Base-by-base conservation (phyloP, 2,888 invertebrate genomes). In the Pterostichus niger region DNA sequence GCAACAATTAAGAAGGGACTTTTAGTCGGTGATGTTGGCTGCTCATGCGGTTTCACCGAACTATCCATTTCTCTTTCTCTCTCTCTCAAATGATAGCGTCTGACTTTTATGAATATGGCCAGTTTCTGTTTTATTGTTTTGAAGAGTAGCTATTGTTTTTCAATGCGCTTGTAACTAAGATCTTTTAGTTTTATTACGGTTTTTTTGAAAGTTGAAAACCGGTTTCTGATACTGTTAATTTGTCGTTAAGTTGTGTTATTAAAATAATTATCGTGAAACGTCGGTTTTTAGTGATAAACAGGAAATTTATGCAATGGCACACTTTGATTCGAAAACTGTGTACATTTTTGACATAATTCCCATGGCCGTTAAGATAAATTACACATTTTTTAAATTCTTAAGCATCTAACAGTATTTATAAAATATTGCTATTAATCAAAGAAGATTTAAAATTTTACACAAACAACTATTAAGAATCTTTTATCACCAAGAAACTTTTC, bases 1-100 rank as follows among this genome's bases (percentile, higher is more conserved):
- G 87, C 88, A 87, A 88, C 89, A 90, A 89, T 90, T 89, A 89
- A 87, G 87, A 85, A 75, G 86, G 85, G 81, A 85, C 85, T 84
- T 84, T 82, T 15, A 13, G 77, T 56, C 10, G 6, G 40, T 4
- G 24, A 15, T 6, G 73, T 24, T 24, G 24, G 24, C 24, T 24
- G 24, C 24, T 24, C 24, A 24, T 71, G 71, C 73, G 73, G 73
- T 73, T 35, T 24, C 15, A 15, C 11, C 24, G 3, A 40, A 40
- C 40, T 6, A 40, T 24, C 24, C 24, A 24, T 24, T 24, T 24
- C 1, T 24, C 24, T 24, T 3, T 24, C 24, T 24, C 24, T 24
- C 24, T 73, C 7, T 35, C 13, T 24, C 5, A 75, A 75, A 52
- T 52, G 75, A 49, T 52, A 75, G 17, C 52, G 56, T 13, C 40